A percentile compares a stretch with the other conserved stretches of the same genome.
These are phyloP conservation scores for Holothuria leucospilota DNA, from an alignment of 53 echinoderm and acorn worm species.

Conservation along the genomic window DNA sequence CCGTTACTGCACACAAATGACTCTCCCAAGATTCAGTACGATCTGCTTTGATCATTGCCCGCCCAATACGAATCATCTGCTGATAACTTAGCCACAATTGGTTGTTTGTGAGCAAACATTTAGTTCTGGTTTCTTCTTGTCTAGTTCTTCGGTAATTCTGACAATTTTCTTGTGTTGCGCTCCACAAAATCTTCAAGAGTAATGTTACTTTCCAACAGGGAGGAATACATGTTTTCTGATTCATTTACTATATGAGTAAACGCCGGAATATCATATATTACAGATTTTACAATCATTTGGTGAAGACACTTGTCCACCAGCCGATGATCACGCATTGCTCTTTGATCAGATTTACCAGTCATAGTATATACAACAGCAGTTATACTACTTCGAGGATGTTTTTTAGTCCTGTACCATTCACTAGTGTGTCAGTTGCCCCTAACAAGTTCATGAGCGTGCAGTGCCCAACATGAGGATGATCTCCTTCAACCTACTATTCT, in stretches of 20 bases:
- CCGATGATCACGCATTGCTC: no score
- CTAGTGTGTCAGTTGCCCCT: no score
- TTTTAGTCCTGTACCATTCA: no score
- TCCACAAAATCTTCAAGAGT: conserved; percentile 31
- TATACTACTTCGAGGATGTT: no score
- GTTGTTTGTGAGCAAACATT: conserved; percentile 21
- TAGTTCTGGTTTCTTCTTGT: conserved; percentile 38
- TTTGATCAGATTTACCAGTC: conserved; percentile 58
- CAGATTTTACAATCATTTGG: conserved; percentile 37
- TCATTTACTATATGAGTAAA: conserved; percentile 28
- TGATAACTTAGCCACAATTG: no score
- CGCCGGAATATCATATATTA: no score
- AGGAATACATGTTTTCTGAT: conserved; percentile 31
- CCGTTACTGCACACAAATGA: conserved; percentile 21
- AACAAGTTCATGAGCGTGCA: no score
- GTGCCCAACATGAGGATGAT: no score
- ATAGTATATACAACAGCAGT: conserved; percentile 64
- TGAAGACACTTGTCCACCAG: conserved; percentile 64
- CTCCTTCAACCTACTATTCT: no score
- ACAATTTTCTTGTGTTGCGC: not conserved
- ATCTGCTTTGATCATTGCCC: conserved; percentile 56
- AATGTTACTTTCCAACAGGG: conserved; percentile 4
- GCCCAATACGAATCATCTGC: conserved; percentile 17
- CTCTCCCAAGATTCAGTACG: conserved; percentile 55
- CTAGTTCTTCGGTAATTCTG: conserved; percentile 21